A percentile compares a stretch with the other conserved stretches of the same genome.
Conservation (phyloP, 2,888 invertebrate genomes). For the Rhorus exstirpatorius region DNA sequence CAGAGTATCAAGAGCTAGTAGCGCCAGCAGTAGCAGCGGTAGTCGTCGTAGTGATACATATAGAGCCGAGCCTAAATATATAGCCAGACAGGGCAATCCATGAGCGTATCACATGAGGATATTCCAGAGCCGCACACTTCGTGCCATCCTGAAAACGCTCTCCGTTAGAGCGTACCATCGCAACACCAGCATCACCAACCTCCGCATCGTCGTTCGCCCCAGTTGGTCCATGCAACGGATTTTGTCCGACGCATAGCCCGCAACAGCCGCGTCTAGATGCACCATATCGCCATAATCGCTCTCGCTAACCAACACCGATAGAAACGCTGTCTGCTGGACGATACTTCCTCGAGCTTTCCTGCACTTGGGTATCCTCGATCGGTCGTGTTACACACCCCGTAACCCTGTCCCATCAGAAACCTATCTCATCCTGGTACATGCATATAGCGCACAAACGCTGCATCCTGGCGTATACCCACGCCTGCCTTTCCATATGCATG, state of each 20-base stretch:
- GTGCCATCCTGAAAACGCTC: conserved; percentile 19
- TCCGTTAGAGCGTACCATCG: conserved; percentile 24
- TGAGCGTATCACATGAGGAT: conserved; percentile 48
- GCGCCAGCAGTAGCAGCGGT: conserved; percentile 30
- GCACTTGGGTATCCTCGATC: conserved; percentile 51
- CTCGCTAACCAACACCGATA: conserved; percentile 2
- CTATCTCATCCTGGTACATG: conserved; percentile 27
- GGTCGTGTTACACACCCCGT: conserved; percentile 57
- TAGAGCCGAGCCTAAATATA: conserved; percentile 36
- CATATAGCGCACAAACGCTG: conserved; percentile 12
- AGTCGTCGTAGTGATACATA: conserved; percentile 16
- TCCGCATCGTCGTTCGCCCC: conserved; percentile 37
- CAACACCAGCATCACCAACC: conserved; percentile 7
- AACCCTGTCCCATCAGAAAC: conserved; percentile 48
- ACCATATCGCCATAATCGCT: conserved; percentile 68
- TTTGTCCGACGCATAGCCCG: conserved; percentile 53
- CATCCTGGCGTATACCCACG: conserved; percentile 21
- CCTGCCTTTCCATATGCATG: too few species aligned
- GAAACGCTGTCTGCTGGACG: neutral
- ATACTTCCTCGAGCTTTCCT: conserved; percentile 15
- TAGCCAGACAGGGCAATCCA: conserved; percentile 18
- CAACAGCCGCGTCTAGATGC: conserved; percentile 62
- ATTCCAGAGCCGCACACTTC: conserved; percentile 54
- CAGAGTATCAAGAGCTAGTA: conserved; percentile 52
- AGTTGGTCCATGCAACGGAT: conserved; percentile 62